Percentiles rank a stretch among this genome's conserved stretches.
Evolutionary conservation across 2,113 vertebrate genomes (phyloP).

Genomic region (Anthoscopus minutus): DNA sequence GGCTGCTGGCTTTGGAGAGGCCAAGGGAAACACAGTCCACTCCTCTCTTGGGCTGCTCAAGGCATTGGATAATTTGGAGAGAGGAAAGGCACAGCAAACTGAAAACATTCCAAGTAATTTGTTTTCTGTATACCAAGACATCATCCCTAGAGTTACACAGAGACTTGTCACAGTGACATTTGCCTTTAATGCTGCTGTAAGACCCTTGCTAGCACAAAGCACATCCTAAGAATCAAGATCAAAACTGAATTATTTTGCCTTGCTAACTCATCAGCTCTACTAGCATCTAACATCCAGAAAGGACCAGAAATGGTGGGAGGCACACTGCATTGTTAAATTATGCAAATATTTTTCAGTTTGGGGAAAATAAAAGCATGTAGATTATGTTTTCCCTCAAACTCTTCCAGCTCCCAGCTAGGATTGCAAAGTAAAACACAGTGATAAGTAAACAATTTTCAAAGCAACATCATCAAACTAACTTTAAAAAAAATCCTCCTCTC

Average conservation of each 20-base stretch:
- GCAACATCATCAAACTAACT: background rate
- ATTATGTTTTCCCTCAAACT: background rate
- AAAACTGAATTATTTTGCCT: background rate
- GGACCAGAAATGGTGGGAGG: background rate
- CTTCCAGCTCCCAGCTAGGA: background rate
- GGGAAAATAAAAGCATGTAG: background rate
- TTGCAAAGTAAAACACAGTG: background rate
- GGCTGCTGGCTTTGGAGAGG: background rate
- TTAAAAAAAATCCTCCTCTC: background rate
- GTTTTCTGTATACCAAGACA: background rate
- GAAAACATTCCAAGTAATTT: background rate
- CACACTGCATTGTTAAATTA: background rate
- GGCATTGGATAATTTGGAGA: background rate
- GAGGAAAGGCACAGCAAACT: background rate
- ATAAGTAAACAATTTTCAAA: background rate
- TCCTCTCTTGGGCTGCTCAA: background rate
- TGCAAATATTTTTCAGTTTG: background rate
- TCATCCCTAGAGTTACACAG: background rate
- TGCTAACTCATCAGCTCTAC: background rate
- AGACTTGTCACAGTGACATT: background rate
- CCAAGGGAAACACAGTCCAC: background rate
- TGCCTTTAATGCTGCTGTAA: background rate
- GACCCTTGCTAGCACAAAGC: background rate
- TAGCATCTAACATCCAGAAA: background rate
- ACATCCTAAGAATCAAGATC: background rate